Conservation (phyloP, 2,113 vertebrate species). For the Gallinago paraguaiae region DNA sequence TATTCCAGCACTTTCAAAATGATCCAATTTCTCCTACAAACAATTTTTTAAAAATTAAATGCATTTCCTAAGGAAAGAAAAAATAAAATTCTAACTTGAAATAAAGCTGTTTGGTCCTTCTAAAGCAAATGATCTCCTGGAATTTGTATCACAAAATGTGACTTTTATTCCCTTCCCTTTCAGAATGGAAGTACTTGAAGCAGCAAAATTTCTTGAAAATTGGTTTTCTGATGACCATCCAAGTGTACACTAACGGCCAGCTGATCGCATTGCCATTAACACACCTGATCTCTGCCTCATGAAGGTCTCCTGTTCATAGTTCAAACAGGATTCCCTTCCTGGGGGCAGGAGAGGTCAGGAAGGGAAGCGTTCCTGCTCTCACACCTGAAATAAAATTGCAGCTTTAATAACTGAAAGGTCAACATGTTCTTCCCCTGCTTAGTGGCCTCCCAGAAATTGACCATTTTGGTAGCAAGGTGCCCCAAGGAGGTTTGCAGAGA, state of each 20-base stretch:
- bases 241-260: background rate
- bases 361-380: background rate
- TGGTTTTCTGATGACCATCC: background rate
- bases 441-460: background rate
- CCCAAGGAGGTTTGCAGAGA: background rate
- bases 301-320: background rate
- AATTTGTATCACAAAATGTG: background rate
- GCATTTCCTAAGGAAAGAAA: background rate
- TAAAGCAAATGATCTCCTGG: background rate
- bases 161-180: background rate
- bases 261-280: background rate
- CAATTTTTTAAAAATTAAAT: background rate
- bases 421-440: background rate
- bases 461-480: background rate
- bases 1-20: background rate
- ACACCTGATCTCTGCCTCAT: background rate
- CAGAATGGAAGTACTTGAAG: background rate
- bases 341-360: background rate
- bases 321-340: background rate
- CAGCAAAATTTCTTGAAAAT: background rate
- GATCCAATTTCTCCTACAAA: accelerated
- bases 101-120: background rate
- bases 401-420: background rate
- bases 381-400: background rate
- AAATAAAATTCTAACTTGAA: background rate